A percentile compares a stretch with the other conserved stretches of the same genome.
phyloP scores from a whole-genome alignment of 1,140 invertebrate genomes.

The Orchestia grillus region DNA sequence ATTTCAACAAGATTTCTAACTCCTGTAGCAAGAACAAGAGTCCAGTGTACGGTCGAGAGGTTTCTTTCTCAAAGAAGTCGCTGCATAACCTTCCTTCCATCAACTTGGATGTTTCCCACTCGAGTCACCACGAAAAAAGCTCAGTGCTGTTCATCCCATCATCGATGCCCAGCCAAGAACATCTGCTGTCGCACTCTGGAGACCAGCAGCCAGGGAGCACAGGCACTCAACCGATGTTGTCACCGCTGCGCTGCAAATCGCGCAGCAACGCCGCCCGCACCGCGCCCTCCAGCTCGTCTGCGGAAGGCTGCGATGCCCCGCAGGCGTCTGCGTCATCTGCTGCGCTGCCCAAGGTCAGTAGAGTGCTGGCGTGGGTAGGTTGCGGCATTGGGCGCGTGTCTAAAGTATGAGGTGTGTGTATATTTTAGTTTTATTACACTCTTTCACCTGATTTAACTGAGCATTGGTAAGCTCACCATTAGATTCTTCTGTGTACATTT shows the following conservation, averaged over 20 bases:
- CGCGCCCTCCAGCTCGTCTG: not conserved
- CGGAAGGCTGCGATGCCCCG: not conserved
- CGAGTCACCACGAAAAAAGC: not conserved
- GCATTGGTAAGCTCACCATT: not conserved
- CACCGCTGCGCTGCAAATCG: not conserved
- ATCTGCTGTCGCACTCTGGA: not conserved
- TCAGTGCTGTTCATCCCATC: slow-evolving; percentile 4
- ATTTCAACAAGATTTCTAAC: slow-evolving; percentile 15
- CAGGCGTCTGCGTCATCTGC: not conserved
- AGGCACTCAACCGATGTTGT: not conserved
- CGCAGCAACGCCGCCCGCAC: not conserved
- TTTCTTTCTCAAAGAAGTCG: not conserved
- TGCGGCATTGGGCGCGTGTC: not conserved
- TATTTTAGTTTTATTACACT: not conserved
- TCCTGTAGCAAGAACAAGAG: not conserved
- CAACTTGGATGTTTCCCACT: slow-evolving; percentile 18
- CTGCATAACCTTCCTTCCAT: not conserved
- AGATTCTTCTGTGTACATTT: not conserved
- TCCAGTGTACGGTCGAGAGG: not conserved
- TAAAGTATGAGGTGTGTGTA: not conserved
- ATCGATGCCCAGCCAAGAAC: not conserved
- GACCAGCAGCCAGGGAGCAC: not conserved
- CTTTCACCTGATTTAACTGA: not conserved
- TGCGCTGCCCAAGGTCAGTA: not conserved
- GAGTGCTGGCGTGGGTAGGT: not conserved